Evolutionary conservation across 2,797 vertebrate species (phyloP).

Genomic region (Cirrhinus molitorella): DNA sequence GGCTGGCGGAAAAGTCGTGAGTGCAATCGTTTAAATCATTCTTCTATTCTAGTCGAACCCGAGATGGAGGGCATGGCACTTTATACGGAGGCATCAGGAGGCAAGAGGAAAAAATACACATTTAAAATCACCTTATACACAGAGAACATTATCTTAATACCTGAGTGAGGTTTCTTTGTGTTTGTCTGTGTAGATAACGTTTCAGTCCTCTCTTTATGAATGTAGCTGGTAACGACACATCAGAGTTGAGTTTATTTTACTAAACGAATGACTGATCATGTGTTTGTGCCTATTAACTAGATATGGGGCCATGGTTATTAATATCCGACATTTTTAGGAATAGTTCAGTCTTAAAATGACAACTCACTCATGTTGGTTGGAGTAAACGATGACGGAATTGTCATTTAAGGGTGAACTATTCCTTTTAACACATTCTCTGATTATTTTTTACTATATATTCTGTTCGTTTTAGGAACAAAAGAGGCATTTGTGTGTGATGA

Average conservation of each 20-base stretch:
- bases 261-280: constrained; percentile 47
- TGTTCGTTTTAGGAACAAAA: constrained; percentile 56
- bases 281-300: constrained; percentile 55
- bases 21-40: constrained; percentile 80
- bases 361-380: background rate
- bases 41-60: constrained; percentile 67
- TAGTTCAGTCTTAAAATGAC: background rate
- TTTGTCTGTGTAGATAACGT: constrained; percentile 66
- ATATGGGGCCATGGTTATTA: constrained; percentile 11
- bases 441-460: constrained; percentile 35
- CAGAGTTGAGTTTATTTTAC: constrained; percentile 56
- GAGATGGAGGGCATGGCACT: constrained; percentile 72
- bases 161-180: constrained; percentile 75
- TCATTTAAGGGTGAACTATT: constrained; percentile 8
- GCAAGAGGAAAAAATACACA: constrained; percentile 50
- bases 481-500: constrained; percentile 36
- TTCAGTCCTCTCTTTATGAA: constrained; percentile 63
- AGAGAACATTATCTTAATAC: constrained; percentile 76
- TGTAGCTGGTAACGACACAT: constrained; percentile 56
- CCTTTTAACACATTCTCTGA: constrained; percentile 36
- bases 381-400: background rate
- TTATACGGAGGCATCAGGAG: constrained; percentile 69
- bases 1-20: constrained; percentile 66
- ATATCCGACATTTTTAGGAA: constrained; percentile 2
- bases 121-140: constrained; percentile 56